Evolutionary conservation across 2,113 vertebrate species (phyloP).

Genomic region (Callospermophilus lateralis): DNA sequence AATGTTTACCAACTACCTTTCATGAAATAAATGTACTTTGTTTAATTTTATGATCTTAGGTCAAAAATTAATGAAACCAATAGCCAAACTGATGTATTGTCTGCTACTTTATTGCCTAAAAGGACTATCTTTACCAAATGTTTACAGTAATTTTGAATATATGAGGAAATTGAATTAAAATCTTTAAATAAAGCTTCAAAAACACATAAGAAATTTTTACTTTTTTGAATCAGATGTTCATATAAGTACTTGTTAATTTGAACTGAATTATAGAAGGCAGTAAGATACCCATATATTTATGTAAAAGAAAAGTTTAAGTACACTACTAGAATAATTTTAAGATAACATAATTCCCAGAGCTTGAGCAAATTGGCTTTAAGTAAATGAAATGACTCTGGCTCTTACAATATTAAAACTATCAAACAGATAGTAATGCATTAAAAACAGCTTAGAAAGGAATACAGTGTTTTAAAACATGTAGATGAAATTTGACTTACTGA

Average conservation of each 20-base stretch:
- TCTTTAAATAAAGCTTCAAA: constrained; percentile 22
- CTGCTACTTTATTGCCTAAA: not conserved
- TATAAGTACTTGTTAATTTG: not conserved
- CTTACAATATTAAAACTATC: not conserved
- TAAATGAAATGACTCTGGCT: not conserved
- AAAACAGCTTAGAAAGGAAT: not conserved
- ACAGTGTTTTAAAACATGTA: not conserved
- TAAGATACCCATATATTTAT: not conserved
- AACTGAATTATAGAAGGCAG: not conserved
- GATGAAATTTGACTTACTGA: constrained; percentile 1
- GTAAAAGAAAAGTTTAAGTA: not conserved
- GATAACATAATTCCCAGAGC: not conserved
- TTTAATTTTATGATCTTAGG: not conserved
- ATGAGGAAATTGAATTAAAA: not conserved
- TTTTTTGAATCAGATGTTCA: not conserved
- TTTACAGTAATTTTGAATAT: not conserved
- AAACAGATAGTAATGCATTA: not conserved
- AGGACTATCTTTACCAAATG: not conserved
- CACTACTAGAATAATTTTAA: not conserved
- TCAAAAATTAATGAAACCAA: not conserved
- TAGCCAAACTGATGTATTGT: not conserved
- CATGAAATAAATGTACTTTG: not conserved
- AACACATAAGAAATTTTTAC: not conserved
- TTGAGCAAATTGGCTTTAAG: not conserved
- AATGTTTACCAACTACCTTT: not conserved